phyloP scores from a whole-genome alignment of 2,113 vertebrate species.

The Chaetodon auriga region DNA sequence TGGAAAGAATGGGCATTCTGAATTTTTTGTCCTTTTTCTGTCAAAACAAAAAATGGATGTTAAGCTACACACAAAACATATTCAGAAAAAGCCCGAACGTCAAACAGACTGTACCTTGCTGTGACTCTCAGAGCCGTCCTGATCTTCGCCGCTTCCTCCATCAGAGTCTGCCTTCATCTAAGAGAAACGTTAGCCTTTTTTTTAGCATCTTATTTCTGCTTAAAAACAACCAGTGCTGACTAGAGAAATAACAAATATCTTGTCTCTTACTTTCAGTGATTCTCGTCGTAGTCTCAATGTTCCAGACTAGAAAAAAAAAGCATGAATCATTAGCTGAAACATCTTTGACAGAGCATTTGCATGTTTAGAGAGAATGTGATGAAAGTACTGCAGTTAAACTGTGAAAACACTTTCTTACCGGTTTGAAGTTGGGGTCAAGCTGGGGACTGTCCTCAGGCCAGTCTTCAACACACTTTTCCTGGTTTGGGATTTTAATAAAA shows the following conservation, averaged over 20 bases:
- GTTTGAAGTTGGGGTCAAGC: slow-evolving; percentile 76
- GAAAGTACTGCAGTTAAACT: background rate
- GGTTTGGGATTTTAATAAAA: slow-evolving; percentile 6
- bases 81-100: background rate
- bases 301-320: slow-evolving; percentile 55
- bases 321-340: background rate
- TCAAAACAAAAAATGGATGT: background rate
- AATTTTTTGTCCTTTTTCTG: slow-evolving; percentile 76
- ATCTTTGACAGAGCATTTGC: background rate
- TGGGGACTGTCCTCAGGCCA: slow-evolving; percentile 86
- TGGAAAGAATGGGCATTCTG: slow-evolving; percentile 51
- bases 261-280: slow-evolving; percentile 65
- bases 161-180: slow-evolving; percentile 42
- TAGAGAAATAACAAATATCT: background rate
- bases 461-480: slow-evolving; percentile 86
- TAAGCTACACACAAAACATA: background rate
- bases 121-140: slow-evolving; percentile 11
- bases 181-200: background rate
- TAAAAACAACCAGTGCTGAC: background rate
- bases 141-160: slow-evolving; percentile 62
- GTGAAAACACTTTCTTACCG: slow-evolving; percentile 67
- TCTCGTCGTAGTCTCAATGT: slow-evolving; percentile 79
- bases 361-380: background rate
- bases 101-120: slow-evolving; percentile 43
- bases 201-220: background rate